Percentiles rank a stretch among this genome's conserved stretches.
Conservation (phyloP, 2,888 invertebrate species). For the Galeruca laticollis region DNA sequence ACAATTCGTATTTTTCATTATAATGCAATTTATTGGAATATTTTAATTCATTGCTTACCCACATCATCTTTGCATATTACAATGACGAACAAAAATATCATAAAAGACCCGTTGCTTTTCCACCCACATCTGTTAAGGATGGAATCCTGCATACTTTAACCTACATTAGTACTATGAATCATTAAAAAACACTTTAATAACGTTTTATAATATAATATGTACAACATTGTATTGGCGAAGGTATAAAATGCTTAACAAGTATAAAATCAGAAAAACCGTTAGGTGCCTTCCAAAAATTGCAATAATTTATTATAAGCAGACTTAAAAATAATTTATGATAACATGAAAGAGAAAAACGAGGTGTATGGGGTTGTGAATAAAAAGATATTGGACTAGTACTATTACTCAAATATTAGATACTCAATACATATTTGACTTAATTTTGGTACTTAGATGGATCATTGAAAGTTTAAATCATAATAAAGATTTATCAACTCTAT, state of each 20-base stretch:
- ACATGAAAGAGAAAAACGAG: no score
- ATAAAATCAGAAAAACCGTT: background rate
- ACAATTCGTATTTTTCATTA: background rate
- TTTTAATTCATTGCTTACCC: slow-evolving; percentile 11
- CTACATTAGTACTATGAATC: slow-evolving; percentile 7
- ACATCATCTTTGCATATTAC: slow-evolving; percentile 14
- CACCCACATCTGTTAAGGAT: slow-evolving; percentile 9
- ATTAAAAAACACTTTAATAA: background rate
- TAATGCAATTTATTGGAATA: slow-evolving; percentile 8
- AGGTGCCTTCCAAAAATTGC: background rate
- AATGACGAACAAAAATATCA: background rate
- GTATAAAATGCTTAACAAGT: background rate
- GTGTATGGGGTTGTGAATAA: no score
- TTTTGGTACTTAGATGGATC: no score
- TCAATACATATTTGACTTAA: no score
- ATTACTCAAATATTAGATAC: no score
- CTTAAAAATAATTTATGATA: background rate
- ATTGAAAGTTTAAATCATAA: no score
- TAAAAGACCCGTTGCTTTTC: slow-evolving; percentile 17
- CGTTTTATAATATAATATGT: background rate
- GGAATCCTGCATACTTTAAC: slow-evolving; percentile 12
- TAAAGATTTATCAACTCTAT: no score
- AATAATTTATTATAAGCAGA: background rate
- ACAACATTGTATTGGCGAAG: background rate
- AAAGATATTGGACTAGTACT: no score